Base-by-base conservation (phyloP, 2,888 invertebrate species). In the Drosophila tripunctata region DNA sequence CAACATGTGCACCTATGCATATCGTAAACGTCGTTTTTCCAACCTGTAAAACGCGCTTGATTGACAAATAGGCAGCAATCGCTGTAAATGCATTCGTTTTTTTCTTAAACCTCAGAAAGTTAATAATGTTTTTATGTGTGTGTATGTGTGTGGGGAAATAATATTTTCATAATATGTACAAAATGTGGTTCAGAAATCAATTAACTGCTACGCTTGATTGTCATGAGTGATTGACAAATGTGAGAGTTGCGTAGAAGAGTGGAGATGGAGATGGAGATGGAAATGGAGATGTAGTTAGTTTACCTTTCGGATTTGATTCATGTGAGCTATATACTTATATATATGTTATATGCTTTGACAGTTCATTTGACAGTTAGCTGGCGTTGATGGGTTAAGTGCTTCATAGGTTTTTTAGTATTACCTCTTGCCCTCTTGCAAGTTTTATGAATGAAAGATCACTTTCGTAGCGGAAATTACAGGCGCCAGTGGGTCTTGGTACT, bases 1-100 rank as follows among this genome's bases (percentile, higher is more conserved):
- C 66, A 74, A 85, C 90, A 90, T 90, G 91, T 88, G 90, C 91
- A 91, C 90, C 90, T 91, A 90, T 90, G 90, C 90, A 91, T 91
- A 88, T 90, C 90, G 89, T 79, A 72, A 73, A 71, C 67, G 68
- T 69, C 63, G 69, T 58, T 77, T 72, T 67, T 67, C 62, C 64
- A 52, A 54, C 72, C 62, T 60, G 57, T 55, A 45, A 27, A 40
- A 5, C 57, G 67, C 55, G 57, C 74, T 65, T 88, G 83, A 84
- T 88, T 84, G 83, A 84, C 83, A 84, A 88, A 88, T 69, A 67
- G 74, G 44, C 69, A 54, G 27, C 65, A n/a, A n/a, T n/a, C n/a
- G 41, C 52, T 48, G 48, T 60, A 63, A 68, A 64, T 45, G 55
- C 57, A 55, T 51, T 62, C 47, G 71, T 63, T 62, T 65, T 63